Percentiles rank a stretch among this genome's conserved stretches.
These are phyloP conservation scores for Hyperoodon ampullatus DNA, from an alignment of 2,113 vertebrate species.

Conservation along the genomic window DNA sequence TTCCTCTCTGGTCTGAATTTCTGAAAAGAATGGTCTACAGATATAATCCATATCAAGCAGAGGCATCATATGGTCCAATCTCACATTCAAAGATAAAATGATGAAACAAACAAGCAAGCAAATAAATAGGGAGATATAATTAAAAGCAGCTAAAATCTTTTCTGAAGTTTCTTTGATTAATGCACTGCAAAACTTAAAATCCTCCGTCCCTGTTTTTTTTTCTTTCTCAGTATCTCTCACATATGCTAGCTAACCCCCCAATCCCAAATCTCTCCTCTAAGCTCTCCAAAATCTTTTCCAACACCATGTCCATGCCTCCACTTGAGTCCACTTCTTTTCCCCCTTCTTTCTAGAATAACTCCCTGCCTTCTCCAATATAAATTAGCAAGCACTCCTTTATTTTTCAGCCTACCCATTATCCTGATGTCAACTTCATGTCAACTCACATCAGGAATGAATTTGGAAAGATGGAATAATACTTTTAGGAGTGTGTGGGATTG, in stretches of 20 bases:
- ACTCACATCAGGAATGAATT: background rate
- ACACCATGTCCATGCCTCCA: accelerated
- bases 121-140: background rate
- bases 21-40: background rate
- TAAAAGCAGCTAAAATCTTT: constrained; percentile 12
- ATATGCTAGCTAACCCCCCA: background rate
- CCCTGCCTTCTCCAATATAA: background rate
- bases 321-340: background rate
- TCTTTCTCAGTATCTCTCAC: background rate
- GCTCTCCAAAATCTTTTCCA: background rate
- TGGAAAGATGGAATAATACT: background rate
- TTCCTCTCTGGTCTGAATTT: constrained; percentile 26
- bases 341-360: background rate
- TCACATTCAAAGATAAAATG: background rate
- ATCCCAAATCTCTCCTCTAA: background rate
- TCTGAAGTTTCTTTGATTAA: background rate
- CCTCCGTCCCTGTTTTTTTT: background rate
- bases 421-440: background rate
- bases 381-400: background rate
- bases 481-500: background rate
- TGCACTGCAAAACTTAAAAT: background rate
- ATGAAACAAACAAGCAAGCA: background rate
- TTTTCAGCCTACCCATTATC: background rate
- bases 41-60: background rate
- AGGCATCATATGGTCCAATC: background rate